Evolutionary conservation across 2,888 invertebrate genomes (phyloP).

Genomic region (Megastigmus dorsalis): DNA sequence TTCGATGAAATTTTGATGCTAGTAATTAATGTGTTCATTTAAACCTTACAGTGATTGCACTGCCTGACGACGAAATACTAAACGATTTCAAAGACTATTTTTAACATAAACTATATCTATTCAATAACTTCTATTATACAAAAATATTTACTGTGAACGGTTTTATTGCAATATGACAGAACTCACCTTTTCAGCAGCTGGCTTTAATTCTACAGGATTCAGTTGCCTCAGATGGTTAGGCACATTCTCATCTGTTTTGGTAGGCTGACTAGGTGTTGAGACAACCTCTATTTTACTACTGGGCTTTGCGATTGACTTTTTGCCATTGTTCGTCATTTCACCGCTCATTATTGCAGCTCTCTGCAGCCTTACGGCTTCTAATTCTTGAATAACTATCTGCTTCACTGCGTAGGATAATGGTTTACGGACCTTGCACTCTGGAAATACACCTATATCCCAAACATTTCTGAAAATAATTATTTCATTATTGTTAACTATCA

Average conservation of each 20-base stretch:
- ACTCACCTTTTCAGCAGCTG: slow-evolving; percentile 18
- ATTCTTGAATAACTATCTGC: slow-evolving; percentile 69
- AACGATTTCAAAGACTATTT: too few species aligned
- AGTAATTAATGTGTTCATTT: too few species aligned
- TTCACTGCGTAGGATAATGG: slow-evolving; percentile 65
- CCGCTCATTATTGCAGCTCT: slow-evolving; percentile 58
- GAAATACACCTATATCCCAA: slow-evolving; percentile 65
- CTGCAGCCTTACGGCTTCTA: slow-evolving; percentile 67
- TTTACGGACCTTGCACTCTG: slow-evolving; percentile 64
- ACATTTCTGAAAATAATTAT: slow-evolving; percentile 62
- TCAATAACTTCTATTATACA: too few species aligned
- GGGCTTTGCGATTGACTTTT: background rate
- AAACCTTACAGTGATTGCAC: too few species aligned
- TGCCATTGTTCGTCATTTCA: background rate
- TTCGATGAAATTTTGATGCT: too few species aligned
- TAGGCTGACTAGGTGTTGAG: background rate
- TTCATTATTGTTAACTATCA: too few species aligned
- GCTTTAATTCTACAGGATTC: slow-evolving; percentile 31
- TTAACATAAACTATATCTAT: too few species aligned
- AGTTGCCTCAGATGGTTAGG: slow-evolving; percentile 80
- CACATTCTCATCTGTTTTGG: slow-evolving; percentile 6
- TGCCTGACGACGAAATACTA: too few species aligned
- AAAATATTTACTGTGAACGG: too few species aligned
- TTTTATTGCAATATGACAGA: too few species aligned
- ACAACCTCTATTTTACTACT: too few species aligned